Conservation (phyloP, 2,888 invertebrate species). For the Callimorpha dominula region DNA sequence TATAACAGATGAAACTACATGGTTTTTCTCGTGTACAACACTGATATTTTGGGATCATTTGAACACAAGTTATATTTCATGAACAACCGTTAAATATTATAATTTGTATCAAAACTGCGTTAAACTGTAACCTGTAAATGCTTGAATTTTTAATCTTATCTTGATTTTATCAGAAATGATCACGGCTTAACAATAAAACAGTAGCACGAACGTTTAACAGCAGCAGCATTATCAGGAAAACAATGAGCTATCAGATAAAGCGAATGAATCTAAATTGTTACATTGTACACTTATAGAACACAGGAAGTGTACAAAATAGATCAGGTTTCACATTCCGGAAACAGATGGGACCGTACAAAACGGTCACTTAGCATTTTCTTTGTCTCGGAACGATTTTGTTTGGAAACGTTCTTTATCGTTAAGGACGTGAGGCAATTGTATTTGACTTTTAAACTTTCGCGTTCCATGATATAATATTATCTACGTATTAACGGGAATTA, state of each 20-base stretch:
- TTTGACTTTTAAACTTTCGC: no score
- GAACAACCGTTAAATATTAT: neutral
- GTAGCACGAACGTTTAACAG: conserved; percentile 18
- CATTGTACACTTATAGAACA: conserved; percentile 31
- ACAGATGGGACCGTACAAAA: conserved; percentile 54
- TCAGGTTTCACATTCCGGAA: conserved; percentile 49
- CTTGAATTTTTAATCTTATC: conserved; percentile 6
- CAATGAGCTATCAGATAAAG: conserved; percentile 47
- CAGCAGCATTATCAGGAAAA: conserved; percentile 29
- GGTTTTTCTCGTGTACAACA: neutral
- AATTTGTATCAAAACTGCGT: conserved; percentile 15
- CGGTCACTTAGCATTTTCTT: conserved; percentile 53
- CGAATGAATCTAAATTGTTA: conserved; percentile 47
- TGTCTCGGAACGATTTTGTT: conserved; percentile 38
- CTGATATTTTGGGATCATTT: neutral
- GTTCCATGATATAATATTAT: no score
- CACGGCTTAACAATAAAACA: conserved; percentile 11
- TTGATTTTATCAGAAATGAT: conserved; percentile 17
- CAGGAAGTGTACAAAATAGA: conserved; percentile 39
- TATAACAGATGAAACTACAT: neutral
- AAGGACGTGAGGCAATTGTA: neutral
- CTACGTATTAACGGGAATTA: no score
- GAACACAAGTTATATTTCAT: no score
- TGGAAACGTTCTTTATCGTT: neutral
- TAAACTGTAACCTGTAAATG: neutral